Evolutionary conservation across 2,888 invertebrate genomes (phyloP), one percentile per base, ranked within the genome.

Genomic region (Capitulum mitella): DNA sequence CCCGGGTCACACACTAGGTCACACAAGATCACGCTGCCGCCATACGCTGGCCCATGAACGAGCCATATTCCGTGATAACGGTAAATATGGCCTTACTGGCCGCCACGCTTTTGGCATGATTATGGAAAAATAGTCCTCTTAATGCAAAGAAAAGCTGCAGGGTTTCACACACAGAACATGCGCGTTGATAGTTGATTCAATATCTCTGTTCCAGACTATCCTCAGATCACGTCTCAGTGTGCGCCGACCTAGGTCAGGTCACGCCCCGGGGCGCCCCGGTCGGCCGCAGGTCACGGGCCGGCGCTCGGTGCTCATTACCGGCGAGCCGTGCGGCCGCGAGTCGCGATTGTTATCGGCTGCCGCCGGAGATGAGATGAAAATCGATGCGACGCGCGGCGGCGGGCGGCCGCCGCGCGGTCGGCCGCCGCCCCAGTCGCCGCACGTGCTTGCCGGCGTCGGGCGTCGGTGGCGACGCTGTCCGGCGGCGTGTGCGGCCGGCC

Each of bases 311-410:
- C 37, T 37, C 70, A 34, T 70, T 37, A 37, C 29, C 70, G n/a
- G 26, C 34, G 3, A 6, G 70, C 1, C 34, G 16, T 37, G 34
- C 26, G 70, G 34, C 37, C 37, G 37, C 0, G 22, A 19, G 37
- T 22, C 37, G 34, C 70, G 70, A 70, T 70, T 70, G 70, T 70
- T 70, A 70, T 70, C 70, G 37, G 37, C 22, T 22, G 70, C 10
- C 70, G 70, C 19, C 34, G 37, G 70, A 70, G 70, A 70, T 70
- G 70, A 70, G 70, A 70, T 70, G 70, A 70, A 70, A 70, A 70
- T 70, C 70, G 70, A 70, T 70, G 70, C 70, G 70, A 5, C 34
- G 22, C 37, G 61, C n/a, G 61, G 32, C 10, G 32, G 61, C 16
- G 61, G 10, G 70, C 37, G 16, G 22, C 16, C 70, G 70, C 16